Evolutionary conservation across 1,140 invertebrate genomes (phyloP), one percentile per base, ranked within the genome.

Genomic region (Penaeus indicus): DNA sequence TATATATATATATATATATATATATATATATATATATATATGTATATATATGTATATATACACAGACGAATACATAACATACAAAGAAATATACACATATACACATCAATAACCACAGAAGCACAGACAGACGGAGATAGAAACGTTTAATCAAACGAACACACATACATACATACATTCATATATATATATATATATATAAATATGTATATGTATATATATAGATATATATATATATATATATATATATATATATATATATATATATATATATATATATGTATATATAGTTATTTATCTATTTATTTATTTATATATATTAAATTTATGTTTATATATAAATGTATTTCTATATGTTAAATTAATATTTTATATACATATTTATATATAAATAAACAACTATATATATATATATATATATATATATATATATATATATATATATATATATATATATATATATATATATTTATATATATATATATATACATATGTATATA

Each of bases 401-500:
- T 54, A 54, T 80, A n/a, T 80, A 10, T 54, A 54, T 54, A 54
- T 54, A 54, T 54, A 54, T 54, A 10, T 78, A 78, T 27, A 78
- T 27, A 47, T 78, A 78, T 27, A 42, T 78, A 78, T 27, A 42
- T 38, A 78, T 47, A 80, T 47, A 47, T 21, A 22, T 54, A 54
- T 54, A 61, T 61, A 61, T 61, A 25, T 21, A 81, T 21, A 22
- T 61, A 61, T 81, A 81, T 61, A 62, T 81, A 81, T 61, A 81
- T 60, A 81, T 61, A 81, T 81, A 62, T 61, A 60, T 81, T 54
- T 61, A 81, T 81, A 81, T 61, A 81, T 81, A 60, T 60, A 81
- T 81, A 60, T 61, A 81, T 81, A 54, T 54, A 54, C 11, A 54
- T 54, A 54, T 54, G 11, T 54, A 54, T 54, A 54, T 54, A 54